phyloP scores from a whole-genome alignment of 1,140 invertebrate genomes.

The Drosophila tropicalis region DNA sequence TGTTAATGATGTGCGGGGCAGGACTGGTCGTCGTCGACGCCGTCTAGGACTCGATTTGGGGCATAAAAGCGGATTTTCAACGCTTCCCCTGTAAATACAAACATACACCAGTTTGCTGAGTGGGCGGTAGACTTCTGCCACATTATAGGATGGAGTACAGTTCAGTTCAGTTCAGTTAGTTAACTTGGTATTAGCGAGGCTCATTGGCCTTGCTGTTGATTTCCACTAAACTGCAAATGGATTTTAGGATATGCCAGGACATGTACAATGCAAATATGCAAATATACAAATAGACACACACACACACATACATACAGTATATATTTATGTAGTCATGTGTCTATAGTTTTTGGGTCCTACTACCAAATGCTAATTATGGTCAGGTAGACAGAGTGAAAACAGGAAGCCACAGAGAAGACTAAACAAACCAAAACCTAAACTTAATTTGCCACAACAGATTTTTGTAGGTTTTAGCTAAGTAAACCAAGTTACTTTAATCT shows the following conservation, averaged over 20 bases:
- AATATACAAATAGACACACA: background rate
- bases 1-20: slow-evolving; percentile 72
- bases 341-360: background rate
- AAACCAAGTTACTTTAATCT: no score
- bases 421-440: background rate
- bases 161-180: slow-evolving; percentile 67
- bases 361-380: slow-evolving; percentile 3
- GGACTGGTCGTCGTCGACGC: background rate
- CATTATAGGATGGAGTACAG: slow-evolving; percentile 21
- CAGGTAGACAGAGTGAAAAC: background rate
- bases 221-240: slow-evolving; percentile 30
- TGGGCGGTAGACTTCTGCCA: slow-evolving; percentile 10
- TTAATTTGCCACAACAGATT: background rate
- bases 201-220: slow-evolving; percentile 45
- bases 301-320: background rate
- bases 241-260: slow-evolving; percentile 18
- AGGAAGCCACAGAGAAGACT: background rate
- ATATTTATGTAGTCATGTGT: background rate
- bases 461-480: background rate
- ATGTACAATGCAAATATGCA: slow-evolving; percentile 8
- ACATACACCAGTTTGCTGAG: slow-evolving; percentile 18
- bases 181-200: slow-evolving; percentile 58
- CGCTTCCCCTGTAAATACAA: slow-evolving; percentile 43
- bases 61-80: slow-evolving; percentile 65
- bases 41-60: slow-evolving; percentile 20